These are phyloP conservation scores for Erebia ligea DNA, from an alignment of 2,888 invertebrate species.

Conservation along the genomic window DNA sequence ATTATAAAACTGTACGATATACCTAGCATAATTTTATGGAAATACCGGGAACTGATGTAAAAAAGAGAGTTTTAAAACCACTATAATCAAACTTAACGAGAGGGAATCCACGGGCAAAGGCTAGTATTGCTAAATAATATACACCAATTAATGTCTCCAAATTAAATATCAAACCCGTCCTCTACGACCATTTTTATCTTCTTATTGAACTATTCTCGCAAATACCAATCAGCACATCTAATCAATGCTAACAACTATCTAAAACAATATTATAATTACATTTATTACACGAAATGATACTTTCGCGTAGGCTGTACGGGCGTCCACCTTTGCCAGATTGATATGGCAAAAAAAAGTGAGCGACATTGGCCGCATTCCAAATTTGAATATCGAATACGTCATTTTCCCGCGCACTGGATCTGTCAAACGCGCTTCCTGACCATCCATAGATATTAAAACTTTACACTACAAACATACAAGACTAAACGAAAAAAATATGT, in stretches of 20 bases:
- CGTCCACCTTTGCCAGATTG: slow-evolving; percentile 13
- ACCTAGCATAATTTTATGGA: no score
- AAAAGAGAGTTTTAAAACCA: no score
- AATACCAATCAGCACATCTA: slow-evolving; percentile 12
- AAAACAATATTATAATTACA: slow-evolving; percentile 17
- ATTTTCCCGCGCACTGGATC: slow-evolving; percentile 50
- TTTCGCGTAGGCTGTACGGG: slow-evolving; percentile 22
- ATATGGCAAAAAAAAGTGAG: slow-evolving; percentile 21
- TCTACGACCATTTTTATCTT: not conserved
- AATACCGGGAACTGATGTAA: no score
- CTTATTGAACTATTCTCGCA: not conserved
- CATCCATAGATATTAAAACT: not conserved
- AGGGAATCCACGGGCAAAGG: no score
- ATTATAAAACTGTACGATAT: no score
- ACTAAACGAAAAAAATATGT: not conserved
- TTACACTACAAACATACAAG: not conserved
- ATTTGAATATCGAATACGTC: slow-evolving; percentile 53
- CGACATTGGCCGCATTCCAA: slow-evolving; percentile 49
- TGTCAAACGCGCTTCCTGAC: slow-evolving; percentile 59
- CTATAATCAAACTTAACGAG: no score
- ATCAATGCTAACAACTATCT: slow-evolving; percentile 31
- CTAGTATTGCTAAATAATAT: no score
- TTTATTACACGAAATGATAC: not conserved
- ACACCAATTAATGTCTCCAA: no score
- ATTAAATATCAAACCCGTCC: not conserved